Conservation (phyloP, 2,113 vertebrate species). For the Mesocricetus auratus region DNA sequence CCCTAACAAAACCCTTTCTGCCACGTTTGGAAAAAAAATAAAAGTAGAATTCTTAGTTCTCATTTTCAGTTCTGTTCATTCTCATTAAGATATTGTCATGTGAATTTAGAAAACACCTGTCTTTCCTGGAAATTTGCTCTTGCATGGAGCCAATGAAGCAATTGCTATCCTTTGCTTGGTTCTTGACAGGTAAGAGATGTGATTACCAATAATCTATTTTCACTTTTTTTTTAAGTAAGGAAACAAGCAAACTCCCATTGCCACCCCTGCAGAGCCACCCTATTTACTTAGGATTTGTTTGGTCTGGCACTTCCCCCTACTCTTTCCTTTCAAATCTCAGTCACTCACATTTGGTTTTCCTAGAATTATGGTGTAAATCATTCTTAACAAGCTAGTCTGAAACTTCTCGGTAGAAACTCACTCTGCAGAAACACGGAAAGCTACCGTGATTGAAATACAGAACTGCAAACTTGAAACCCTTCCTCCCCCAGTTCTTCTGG, state of each 20-base stretch:
- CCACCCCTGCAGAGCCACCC: neutral
- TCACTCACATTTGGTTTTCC: slow-evolving; percentile 74
- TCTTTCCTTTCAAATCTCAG: slow-evolving; percentile 80
- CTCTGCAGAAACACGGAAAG: slow-evolving; percentile 67
- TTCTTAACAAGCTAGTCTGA: slow-evolving; percentile 79
- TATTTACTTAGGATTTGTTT: slow-evolving; percentile 79
- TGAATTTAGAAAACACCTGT: slow-evolving; percentile 72
- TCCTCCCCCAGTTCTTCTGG: slow-evolving; percentile 71
- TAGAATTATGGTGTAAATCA: slow-evolving; percentile 77
- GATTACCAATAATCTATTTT: slow-evolving; percentile 53
- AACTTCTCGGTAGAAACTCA: slow-evolving; percentile 63
- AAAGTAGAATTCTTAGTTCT: slow-evolving; percentile 59
- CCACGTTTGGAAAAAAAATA: slow-evolving; percentile 13
- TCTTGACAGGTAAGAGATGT: slow-evolving; percentile 55
- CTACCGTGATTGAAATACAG: slow-evolving; percentile 62
- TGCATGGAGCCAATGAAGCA: slow-evolving; percentile 14
- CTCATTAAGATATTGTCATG: slow-evolving; percentile 53
- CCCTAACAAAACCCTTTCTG: slow-evolving; percentile 68
- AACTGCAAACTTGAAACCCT: slow-evolving; percentile 59
- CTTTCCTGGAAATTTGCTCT: slow-evolving; percentile 64
- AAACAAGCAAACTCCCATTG: slow-evolving; percentile 17
- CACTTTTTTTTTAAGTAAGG: slow-evolving; percentile 1
- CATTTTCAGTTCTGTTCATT: slow-evolving; percentile 58
- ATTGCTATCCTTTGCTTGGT: slow-evolving; percentile 42
- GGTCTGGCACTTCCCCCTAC: slow-evolving; percentile 63